Percentiles rank a stretch among this genome's conserved stretches.
Evolutionary conservation across 2,113 vertebrate genomes (phyloP).

Genomic region (Catharus minimus): DNA sequence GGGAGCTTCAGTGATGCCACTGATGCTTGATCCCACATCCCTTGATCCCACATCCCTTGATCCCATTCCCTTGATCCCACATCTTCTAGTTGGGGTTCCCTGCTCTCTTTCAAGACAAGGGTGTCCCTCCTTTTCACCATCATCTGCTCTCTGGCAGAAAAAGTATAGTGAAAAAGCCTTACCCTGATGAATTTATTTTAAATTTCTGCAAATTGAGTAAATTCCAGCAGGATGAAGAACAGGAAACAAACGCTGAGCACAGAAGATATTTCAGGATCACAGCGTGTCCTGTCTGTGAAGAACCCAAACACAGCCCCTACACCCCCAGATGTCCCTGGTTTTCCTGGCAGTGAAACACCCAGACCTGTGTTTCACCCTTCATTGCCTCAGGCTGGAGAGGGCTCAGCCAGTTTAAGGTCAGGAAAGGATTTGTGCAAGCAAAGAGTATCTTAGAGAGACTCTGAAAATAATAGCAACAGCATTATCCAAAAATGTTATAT

Average conservation of each 20-base stretch:
- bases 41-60: too few species aligned
- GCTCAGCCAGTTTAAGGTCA: neutral
- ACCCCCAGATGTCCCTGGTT: neutral
- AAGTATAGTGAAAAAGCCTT: neutral
- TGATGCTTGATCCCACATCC: fast-evolving
- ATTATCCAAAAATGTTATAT: neutral
- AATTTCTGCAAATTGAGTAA: neutral
- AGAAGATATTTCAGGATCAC: neutral
- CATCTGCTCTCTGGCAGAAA: neutral
- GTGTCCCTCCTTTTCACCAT: neutral
- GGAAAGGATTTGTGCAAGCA: neutral
- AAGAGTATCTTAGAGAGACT: neutral
- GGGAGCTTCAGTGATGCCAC: neutral
- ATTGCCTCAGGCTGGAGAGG: neutral
- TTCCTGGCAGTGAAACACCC: neutral
- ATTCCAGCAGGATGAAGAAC: neutral
- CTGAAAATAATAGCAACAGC: neutral
- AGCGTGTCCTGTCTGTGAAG: fast-evolving
- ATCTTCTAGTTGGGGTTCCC: fast-evolving
- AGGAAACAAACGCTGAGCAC: neutral
- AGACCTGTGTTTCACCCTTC: neutral
- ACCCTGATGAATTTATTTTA: neutral
- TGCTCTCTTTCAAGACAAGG: neutral
- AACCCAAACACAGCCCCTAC: neutral
- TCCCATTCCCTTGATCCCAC: too few species aligned